Base-by-base conservation (phyloP, 1,140 invertebrate species). In the Drosophila nebulosa region DNA sequence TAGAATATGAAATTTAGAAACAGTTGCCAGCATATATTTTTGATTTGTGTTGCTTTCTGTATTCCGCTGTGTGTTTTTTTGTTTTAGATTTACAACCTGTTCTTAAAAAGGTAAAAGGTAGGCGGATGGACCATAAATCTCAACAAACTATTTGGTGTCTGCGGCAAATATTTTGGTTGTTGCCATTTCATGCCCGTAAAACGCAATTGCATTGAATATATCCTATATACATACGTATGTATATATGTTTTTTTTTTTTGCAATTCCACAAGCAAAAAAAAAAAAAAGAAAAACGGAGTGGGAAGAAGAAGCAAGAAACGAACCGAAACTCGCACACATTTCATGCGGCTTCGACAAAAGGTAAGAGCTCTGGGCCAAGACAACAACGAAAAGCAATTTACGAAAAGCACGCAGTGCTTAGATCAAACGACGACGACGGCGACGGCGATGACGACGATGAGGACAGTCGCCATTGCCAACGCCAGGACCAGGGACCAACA, bases 381-480 rank as follows among this genome's bases (percentile, higher is more conserved):
- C 85, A 65, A 79, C 85, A 90, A 86, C 75, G 88, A 88, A 89
- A 90, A 90, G 70, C 78, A 90, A 90, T 90, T 89, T 79, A 90
- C 74, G 74, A 81, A 88, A 86, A 86, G 83, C 83, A 88, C 78
- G 83, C 84, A 86, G 83, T 79, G 84, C 84, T 88, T 88, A 88
- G 84, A 88, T 88, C 83, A 89, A 88, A 88, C 76, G 83, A 85
- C 71, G 76, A 67, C 60, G 78, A 67, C 61, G 58, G 55, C 16
- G 62, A 60, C 39, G 64, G 70, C 58, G 78, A 32, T 32, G 76
- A 64, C 57, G 78, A 60, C 16, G 63, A 60, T 30, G 64, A 74
- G 52, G 78, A 67, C 78, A 67, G 63, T 70, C 71, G 79, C 76
- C 76, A 84, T 61, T 80, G 84, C 73, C 74, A 66, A 71, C 63